These are phyloP conservation scores for Gymnodraco acuticeps DNA, from an alignment of 2,797 vertebrate genomes.

Conservation along the genomic window DNA sequence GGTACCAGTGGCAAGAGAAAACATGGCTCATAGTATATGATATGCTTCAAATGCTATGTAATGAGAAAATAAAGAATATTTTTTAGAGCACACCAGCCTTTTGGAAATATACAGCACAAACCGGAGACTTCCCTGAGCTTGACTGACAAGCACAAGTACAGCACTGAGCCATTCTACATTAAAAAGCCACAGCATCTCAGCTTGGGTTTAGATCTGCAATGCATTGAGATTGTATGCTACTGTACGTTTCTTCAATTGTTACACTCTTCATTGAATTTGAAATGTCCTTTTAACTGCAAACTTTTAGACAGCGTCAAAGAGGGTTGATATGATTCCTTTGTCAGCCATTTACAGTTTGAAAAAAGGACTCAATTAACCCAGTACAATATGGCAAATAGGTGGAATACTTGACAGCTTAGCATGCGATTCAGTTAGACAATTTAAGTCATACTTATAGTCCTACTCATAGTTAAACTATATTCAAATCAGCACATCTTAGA, in stretches of 20 bases:
- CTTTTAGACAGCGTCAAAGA: not conserved
- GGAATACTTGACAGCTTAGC: not conserved
- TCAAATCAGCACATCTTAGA: not conserved
- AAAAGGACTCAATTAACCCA: not conserved
- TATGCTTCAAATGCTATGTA: not conserved
- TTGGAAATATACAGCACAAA: not conserved
- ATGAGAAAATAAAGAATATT: not conserved
- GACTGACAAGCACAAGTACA: constrained; percentile 1
- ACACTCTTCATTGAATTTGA: not conserved
- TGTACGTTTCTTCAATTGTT: not conserved
- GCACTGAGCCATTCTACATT: not conserved
- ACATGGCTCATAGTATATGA: not conserved
- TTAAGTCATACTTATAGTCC: not conserved
- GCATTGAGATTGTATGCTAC: not conserved
- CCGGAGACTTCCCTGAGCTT: not conserved
- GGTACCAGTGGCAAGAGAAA: not conserved
- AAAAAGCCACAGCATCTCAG: not conserved
- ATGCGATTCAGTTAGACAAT: not conserved
- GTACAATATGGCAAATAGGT: not conserved
- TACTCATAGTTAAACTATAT: not conserved
- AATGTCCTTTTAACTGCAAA: not conserved
- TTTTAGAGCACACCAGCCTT: not conserved
- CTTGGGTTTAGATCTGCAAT: not conserved
- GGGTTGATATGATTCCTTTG: not conserved
- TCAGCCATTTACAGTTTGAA: not conserved